Evolutionary conservation across 2,888 invertebrate genomes (phyloP).

Genomic region (Cephalotes varians): DNA sequence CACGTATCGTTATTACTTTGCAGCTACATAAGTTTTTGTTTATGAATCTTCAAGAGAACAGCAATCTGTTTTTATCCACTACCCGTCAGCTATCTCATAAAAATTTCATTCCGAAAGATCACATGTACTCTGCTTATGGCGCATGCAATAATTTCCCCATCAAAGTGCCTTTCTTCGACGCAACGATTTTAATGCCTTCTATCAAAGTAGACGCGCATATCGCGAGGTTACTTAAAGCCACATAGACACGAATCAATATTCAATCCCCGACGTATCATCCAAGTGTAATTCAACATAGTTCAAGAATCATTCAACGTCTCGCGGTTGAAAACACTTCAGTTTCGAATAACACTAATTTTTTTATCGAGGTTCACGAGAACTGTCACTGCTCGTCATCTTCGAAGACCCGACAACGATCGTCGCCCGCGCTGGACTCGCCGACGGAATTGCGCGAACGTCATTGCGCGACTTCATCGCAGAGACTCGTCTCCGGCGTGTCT

Average conservation of each 20-base stretch:
- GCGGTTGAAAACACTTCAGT: background rate
- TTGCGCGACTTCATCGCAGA: conserved; percentile 36
- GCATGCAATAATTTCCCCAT: conserved; percentile 12
- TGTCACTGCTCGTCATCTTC: background rate
- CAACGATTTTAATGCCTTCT: background rate
- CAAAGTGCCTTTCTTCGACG: background rate
- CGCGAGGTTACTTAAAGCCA: conserved; percentile 26
- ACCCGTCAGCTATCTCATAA: background rate
- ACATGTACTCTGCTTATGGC: background rate
- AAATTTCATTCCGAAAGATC: background rate
- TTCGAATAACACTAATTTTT: background rate
- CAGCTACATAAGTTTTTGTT: conserved; percentile 22
- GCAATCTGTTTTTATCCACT: background rate
- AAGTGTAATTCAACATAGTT: conserved; percentile 1
- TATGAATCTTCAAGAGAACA: background rate
- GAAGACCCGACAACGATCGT: conserved; percentile 1
- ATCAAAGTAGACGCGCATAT: background rate
- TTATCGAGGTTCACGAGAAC: background rate
- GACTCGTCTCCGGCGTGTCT: conserved; percentile 22
- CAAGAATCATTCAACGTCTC: background rate
- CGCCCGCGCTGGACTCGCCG: conserved; percentile 10
- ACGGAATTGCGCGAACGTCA: conserved; percentile 31
- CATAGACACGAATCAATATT: conserved; percentile 27
- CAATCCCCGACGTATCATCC: conserved; percentile 27
- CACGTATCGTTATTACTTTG: conserved; percentile 3